Evolutionary conservation across 2,797 vertebrate species (phyloP), one percentile per base, ranked within the genome.

Genomic region (Sebastes iracundus): DNA sequence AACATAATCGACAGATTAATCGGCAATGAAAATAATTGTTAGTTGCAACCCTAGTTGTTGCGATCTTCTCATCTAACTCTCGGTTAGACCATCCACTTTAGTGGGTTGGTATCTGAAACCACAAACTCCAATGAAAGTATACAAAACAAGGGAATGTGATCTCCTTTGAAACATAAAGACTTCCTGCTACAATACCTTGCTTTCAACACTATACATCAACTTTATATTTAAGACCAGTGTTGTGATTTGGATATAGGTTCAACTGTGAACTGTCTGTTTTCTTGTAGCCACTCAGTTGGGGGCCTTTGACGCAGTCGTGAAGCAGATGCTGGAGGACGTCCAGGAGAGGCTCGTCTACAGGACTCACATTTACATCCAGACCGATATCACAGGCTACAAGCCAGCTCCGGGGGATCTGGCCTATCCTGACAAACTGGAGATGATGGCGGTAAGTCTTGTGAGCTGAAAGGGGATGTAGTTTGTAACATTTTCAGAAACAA

Each of bases 261-360:
- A 46, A 63, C 58, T 77, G 67, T 77, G 66, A 81, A 55, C 58
- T 76, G 80, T 77, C n/a, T 63, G 13, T 73, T 85, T 75, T 59
- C 1, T 85, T 86, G 66, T 46, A 99, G 98, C 91, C 66, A 90
- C 95, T 68, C 98, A 99, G 82, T 91, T 99, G 84, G 97, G 96
- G 13, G 98, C 99, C 0, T 99, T 99, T 93, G 97, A 97, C 68
- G 96, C 97, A 1, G 93, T 97, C 18, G 97, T 98, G 83, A 97
- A 98, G 93, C 98, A 99, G 95, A 99, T 99, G 98, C 80, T 99
- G 90, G 98, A 99, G 92, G 98, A 99, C 20, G 99, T 99, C 0
- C 99, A 99, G 79, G 99, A 99, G 87, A 96, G 99, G 16, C 96
- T 99, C 13, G 98, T 99, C 64, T 99, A 99, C 79, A 96, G 99